Conservation (phyloP, 53 echinoderm and acorn worm species). For the Astropecten irregularis region DNA sequence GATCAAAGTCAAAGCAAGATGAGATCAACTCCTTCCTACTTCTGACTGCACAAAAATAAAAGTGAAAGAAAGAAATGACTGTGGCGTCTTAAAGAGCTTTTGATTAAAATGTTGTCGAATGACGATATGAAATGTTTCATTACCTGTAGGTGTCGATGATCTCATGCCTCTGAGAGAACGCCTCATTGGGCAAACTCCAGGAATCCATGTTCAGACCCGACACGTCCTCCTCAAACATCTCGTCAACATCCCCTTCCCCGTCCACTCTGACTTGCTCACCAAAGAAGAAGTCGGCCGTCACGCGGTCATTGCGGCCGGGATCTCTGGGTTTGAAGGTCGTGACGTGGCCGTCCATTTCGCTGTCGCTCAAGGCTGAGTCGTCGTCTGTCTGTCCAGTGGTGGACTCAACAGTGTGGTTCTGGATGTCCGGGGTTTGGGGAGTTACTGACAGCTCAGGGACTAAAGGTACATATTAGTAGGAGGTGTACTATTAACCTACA, state of each 20-base stretch:
- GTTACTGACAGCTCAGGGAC: constrained; percentile 2
- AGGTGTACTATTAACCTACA: no score
- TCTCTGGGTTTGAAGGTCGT: constrained; percentile 36
- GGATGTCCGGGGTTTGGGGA: constrained; percentile 15
- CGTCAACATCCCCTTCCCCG: constrained; percentile 68
- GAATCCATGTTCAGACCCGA: constrained; percentile 44
- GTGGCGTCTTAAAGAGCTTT: no score
- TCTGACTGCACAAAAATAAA: no score
- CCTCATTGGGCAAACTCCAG: constrained; percentile 80
- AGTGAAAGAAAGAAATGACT: no score
- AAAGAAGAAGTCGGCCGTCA: constrained; percentile 68
- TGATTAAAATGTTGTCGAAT: no score
- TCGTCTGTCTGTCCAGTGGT: constrained; percentile 83
- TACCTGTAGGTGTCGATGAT: constrained; percentile 93
- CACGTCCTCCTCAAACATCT: constrained; percentile 16
- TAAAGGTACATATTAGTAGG: no score
- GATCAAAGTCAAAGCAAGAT: no score
- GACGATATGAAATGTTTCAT: no score
- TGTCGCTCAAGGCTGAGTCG: constrained; percentile 86
- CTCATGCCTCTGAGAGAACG: constrained; percentile 84
- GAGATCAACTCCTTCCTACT: no score
- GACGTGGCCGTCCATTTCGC: constrained; percentile 70
- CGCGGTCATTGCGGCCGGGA: constrained; percentile 48
- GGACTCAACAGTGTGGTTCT: constrained; percentile 63
- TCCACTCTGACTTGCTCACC: constrained; percentile 70